Evolutionary conservation across 2,888 invertebrate species (phyloP).

Genomic region (Dynastes grantii): DNA sequence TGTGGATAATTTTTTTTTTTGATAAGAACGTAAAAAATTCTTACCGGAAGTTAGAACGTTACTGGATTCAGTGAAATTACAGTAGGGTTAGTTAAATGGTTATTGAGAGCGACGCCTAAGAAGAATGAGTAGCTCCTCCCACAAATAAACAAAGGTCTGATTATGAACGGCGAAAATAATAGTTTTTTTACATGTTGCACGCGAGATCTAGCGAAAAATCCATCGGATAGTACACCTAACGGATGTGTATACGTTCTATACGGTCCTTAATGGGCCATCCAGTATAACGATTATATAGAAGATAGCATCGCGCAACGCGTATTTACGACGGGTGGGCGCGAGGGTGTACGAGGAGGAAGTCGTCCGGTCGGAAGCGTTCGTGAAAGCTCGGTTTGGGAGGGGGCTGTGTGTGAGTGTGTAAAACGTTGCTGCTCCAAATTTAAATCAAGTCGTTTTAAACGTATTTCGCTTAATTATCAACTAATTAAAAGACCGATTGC

Average conservation of each 20-base stretch:
- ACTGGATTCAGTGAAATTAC: too few relatives aligned
- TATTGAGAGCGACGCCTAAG: too few relatives aligned
- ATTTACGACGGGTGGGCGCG: slow-evolving; percentile 34
- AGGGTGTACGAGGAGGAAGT: slow-evolving; percentile 45
- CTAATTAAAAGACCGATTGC: slow-evolving; percentile 64
- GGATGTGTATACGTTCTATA: too few relatives aligned
- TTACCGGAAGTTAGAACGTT: too few relatives aligned
- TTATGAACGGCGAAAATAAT: too few relatives aligned
- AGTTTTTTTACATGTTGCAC: too few relatives aligned
- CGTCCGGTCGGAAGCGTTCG: slow-evolving; percentile 57
- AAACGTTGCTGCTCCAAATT: slow-evolving; percentile 68
- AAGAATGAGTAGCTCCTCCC: too few relatives aligned
- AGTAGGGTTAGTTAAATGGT: too few relatives aligned
- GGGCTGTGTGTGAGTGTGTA: slow-evolving; percentile 61
- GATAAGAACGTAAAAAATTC: too few relatives aligned
- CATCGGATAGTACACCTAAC: too few relatives aligned
- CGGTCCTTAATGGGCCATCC: not conserved
- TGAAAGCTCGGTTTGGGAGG: slow-evolving; percentile 64
- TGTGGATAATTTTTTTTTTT: too few relatives aligned
- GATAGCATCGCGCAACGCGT: slow-evolving; percentile 44
- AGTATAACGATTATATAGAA: slow-evolving; percentile 31
- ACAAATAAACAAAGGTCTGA: slow-evolving; percentile 12
- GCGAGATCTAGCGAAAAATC: too few relatives aligned
- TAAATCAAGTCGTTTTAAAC: slow-evolving; percentile 66
- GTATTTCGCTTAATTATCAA: slow-evolving; percentile 66